Evolutionary conservation across 2,113 vertebrate species (phyloP), one percentile per base, ranked within the genome.

Genomic region (Strix uralensis): DNA sequence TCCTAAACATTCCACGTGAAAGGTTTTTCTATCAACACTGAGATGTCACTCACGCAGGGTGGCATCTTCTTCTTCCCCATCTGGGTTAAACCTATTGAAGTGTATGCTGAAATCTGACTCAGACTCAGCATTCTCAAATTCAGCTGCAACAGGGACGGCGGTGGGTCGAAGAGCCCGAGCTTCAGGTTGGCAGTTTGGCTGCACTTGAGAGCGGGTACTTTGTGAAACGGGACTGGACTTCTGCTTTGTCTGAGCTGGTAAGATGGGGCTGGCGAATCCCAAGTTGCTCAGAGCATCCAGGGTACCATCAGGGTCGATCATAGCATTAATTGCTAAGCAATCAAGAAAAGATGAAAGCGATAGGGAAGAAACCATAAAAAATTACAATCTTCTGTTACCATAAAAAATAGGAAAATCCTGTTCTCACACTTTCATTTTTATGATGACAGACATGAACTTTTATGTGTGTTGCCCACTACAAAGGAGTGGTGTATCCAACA

Each of bases 271-370:
- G 91, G 97, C 71, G 26, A 99, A 98, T 88, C 98, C 98, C 87
- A 99, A 98, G 95, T 97, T 99, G 96, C 99, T 99, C 91, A 99
- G 97, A 73, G 99, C 99, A 49, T 99, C 99, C 96, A 99, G 97
- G 73, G 99, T 99, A 80, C 99, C 99, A 54, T 99, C 99, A 14
- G 99, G 99, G 97, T 99, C 99, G 44, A 99, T 99, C 99, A 99
- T 99, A 77, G 99, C 97, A 66, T 99, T 99, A 95, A 99, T 99
- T 34, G 98, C 99, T 99, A 91, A 79, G 25, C 78, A 96, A 71
- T 34, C 29, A 81, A 84, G 54, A 62, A 72, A 67, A 95, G 72
- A 92, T 27, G 34, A 90, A 49, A 57, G 49, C 25, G n/a, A 65
- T 2, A 40, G 51, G 47, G 58, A 36, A 73, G 20, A 88, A 74